Evolutionary conservation across 2,113 vertebrate genomes (phyloP).

Genomic region (Lophura nycthemera): DNA sequence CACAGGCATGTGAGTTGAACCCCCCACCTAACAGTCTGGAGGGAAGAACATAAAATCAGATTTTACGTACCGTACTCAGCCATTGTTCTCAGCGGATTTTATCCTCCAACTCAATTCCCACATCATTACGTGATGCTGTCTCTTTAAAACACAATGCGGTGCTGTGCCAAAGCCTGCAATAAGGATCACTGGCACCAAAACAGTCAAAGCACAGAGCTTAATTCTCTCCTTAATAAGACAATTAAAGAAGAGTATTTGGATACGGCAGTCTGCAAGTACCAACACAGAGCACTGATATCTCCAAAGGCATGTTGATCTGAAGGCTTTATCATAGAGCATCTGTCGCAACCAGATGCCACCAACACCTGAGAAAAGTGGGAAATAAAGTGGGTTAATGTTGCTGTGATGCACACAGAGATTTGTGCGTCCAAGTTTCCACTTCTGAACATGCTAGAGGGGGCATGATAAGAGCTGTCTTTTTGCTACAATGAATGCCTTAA

Average conservation of each 20-base stretch:
- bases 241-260: constrained; percentile 75
- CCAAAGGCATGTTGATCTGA: constrained; percentile 68
- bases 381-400: constrained; percentile 25
- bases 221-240: constrained; percentile 76
- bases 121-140: constrained; percentile 60
- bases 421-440: neutral
- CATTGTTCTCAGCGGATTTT: constrained; percentile 60
- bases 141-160: constrained; percentile 56
- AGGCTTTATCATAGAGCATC: constrained; percentile 71
- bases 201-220: constrained; percentile 55
- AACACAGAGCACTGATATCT: constrained; percentile 65
- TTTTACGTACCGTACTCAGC: constrained; percentile 32
- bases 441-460: neutral
- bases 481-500: neutral
- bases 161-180: constrained; percentile 58
- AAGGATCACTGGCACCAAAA: constrained; percentile 66
- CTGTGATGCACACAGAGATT: neutral
- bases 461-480: neutral
- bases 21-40: constrained; percentile 57
- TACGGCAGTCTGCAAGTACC: constrained; percentile 67
- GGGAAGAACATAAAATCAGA: constrained; percentile 60
- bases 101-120: constrained; percentile 66
- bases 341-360: constrained; percentile 69
- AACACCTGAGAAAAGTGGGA: constrained; percentile 60
- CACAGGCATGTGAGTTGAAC: constrained; percentile 48